Conservation (phyloP, 2,113 vertebrate genomes). For the Sardina pilchardus region DNA sequence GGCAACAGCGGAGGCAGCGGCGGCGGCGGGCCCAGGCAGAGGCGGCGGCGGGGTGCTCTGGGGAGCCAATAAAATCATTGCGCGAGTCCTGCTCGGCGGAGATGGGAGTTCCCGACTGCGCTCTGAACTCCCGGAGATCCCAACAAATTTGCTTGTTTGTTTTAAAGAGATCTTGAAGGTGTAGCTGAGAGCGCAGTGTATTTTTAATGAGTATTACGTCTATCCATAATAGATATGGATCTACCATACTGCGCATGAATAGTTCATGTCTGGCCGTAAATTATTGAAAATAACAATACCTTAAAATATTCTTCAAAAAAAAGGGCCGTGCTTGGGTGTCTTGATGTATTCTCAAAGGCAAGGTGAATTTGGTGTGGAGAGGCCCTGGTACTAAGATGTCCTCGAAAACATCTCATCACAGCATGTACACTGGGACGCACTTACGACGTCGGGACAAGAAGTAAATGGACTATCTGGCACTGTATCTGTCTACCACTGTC, state of each 20-base stretch:
- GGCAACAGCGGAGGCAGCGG: not conserved
- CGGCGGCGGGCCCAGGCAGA: constrained; percentile 28
- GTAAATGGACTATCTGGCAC: constrained; percentile 64
- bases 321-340: constrained; percentile 32
- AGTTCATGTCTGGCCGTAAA: constrained; percentile 60
- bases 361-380: not conserved
- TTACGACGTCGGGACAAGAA: constrained; percentile 44
- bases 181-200: constrained; percentile 44
- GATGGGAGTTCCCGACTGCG: constrained; percentile 42
- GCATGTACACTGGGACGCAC: constrained; percentile 39
- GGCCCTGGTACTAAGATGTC: constrained; percentile 2
- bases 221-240: constrained; percentile 61
- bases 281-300: constrained; percentile 56
- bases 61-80: constrained; percentile 56
- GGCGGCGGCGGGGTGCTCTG: constrained; percentile 36
- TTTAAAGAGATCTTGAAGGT: constrained; percentile 47
- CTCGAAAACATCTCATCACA: not conserved
- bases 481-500: constrained; percentile 63
- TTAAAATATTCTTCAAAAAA: constrained; percentile 48
- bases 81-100: constrained; percentile 36
- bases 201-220: constrained; percentile 57
- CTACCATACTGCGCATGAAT: constrained; percentile 58
- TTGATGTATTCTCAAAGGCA: not conserved
- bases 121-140: constrained; percentile 49
- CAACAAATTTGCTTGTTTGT: constrained; percentile 49